Conservation (phyloP, 2,888 invertebrate species). For the Morinoia aosen region DNA sequence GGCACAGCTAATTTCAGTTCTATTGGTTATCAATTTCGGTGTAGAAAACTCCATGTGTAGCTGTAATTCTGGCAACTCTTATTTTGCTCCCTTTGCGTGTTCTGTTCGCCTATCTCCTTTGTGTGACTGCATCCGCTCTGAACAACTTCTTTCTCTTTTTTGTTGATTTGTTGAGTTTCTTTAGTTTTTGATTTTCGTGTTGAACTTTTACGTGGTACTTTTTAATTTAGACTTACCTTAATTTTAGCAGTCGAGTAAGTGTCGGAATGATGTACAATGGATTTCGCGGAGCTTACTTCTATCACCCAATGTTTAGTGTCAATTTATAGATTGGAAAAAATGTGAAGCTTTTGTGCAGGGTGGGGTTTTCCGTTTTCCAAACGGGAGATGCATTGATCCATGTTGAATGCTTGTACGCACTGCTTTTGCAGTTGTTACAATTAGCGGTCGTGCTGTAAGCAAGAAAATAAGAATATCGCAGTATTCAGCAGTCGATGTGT, state of each 20-base stretch:
- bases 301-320: background rate
- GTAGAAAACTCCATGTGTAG: background rate
- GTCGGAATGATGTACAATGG: background rate
- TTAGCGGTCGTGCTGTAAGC: background rate
- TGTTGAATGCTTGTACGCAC: background rate
- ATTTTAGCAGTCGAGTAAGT: background rate
- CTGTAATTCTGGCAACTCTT: background rate
- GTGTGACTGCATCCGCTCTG: slow-evolving; percentile 10
- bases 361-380: background rate
- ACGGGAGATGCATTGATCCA: background rate
- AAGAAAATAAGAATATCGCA: background rate
- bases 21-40: background rate
- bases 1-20: background rate
- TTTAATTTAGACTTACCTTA: background rate
- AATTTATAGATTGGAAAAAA: background rate
- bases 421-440: background rate
- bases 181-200: slow-evolving; percentile 10
- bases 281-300: background rate
- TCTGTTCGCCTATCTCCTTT: background rate
- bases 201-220: background rate
- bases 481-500: background rate
- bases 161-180: slow-evolving; percentile 17
- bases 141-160: background rate
- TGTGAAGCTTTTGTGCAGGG: background rate
- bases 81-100: background rate